Conservation (phyloP, 2,888 invertebrate genomes). For the Cephus pulcher region DNA sequence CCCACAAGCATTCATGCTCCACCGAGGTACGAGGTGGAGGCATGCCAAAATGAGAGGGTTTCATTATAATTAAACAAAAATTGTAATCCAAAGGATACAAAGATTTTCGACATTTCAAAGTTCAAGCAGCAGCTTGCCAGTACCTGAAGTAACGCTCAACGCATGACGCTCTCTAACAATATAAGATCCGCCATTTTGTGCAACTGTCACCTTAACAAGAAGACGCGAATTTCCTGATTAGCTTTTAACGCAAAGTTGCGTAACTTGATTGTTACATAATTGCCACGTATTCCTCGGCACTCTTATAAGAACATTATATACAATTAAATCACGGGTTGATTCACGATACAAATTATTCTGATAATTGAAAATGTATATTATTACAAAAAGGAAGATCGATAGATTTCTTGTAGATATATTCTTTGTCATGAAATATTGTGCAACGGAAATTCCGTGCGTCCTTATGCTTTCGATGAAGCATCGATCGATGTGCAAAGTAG, state of each 20-base stretch:
- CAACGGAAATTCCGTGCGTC: background rate
- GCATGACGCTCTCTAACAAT: background rate
- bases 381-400: background rate
- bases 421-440: background rate
- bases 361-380: background rate
- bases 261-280: background rate
- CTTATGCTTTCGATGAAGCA: background rate
- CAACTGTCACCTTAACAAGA: background rate
- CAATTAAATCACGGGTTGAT: background rate
- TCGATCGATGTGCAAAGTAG: background rate
- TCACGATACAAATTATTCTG: background rate
- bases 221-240: background rate
- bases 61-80: constrained; percentile 10
- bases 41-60: constrained; percentile 82
- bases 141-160: background rate
- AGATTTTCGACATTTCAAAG: background rate
- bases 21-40: constrained; percentile 72
- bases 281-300: background rate
- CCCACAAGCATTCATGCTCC: constrained; percentile 82
- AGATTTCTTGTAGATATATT: background rate
- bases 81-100: background rate
- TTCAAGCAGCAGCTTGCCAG: background rate
- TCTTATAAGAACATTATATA: background rate
- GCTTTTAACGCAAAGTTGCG: background rate
- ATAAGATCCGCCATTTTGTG: background rate